Percentiles rank a stretch among this genome's conserved stretches.
phyloP scores from a whole-genome alignment of 2,113 vertebrate genomes.

The Nesoenas mayeri region DNA sequence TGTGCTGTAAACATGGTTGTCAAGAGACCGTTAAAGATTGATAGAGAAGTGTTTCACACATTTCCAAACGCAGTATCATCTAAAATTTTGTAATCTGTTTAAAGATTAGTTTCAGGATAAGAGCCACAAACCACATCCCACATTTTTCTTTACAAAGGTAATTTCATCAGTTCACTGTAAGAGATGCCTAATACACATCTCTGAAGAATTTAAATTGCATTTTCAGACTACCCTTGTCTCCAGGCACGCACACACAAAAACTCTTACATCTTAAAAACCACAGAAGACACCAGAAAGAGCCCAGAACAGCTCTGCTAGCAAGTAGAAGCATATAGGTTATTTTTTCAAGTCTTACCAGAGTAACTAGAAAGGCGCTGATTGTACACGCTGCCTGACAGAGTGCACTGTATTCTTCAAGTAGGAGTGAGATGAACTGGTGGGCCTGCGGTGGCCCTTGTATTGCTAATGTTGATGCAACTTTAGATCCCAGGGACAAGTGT shows the following conservation, averaged over 20 bases:
- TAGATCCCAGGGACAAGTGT: conserved; percentile 87
- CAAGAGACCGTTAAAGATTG: background rate
- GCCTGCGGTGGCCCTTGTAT: conserved; percentile 91
- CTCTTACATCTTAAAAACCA: background rate
- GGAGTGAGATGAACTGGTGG: conserved; percentile 93
- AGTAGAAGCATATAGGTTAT: background rate
- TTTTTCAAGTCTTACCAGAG: conserved; percentile 83
- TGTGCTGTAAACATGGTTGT: background rate
- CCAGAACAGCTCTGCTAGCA: background rate
- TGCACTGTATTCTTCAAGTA: conserved; percentile 93
- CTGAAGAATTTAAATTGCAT: background rate
- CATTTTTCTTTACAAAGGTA: background rate
- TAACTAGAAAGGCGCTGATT: conserved; percentile 95
- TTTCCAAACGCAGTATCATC: background rate
- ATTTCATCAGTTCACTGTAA: background rate
- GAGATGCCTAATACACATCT: background rate
- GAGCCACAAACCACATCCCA: background rate
- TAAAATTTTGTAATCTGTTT: background rate
- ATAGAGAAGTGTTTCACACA: background rate
- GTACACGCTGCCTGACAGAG: conserved; percentile 96
- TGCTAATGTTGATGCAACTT: conserved; percentile 71
- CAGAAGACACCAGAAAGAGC: background rate
- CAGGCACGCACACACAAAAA: background rate
- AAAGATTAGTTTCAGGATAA: background rate
- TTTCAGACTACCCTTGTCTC: background rate